Evolutionary conservation across 2,888 invertebrate species (phyloP).

Genomic region (Frankliniella fusca): DNA sequence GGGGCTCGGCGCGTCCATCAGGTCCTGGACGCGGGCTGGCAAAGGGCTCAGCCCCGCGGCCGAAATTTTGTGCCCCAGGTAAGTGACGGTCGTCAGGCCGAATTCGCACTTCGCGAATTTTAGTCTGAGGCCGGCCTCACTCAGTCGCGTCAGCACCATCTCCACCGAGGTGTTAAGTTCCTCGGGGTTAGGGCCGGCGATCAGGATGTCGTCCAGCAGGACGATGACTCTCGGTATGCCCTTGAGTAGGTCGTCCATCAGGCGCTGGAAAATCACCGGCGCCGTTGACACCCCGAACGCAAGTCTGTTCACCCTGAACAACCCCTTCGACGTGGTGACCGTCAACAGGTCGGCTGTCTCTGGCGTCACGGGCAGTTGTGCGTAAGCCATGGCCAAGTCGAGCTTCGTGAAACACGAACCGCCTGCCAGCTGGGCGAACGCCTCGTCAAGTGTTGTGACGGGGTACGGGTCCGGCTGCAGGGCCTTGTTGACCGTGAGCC

Average conservation of each 20-base stretch:
- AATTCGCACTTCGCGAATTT: not conserved
- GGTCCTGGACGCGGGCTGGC: not conserved
- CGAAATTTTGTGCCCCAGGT: not conserved
- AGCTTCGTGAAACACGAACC: not conserved
- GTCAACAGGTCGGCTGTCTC: not conserved
- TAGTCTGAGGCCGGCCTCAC: not conserved
- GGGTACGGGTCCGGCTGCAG: not conserved
- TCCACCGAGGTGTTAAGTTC: not conserved
- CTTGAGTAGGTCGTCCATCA: not conserved
- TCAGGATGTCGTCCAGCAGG: not conserved
- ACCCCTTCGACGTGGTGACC: not conserved
- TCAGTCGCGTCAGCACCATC: not conserved
- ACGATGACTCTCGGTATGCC: not conserved
- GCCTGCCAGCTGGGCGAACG: not conserved
- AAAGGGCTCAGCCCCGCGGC: not conserved
- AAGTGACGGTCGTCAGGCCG: not conserved
- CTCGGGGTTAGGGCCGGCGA: not conserved
- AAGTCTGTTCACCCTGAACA: not conserved
- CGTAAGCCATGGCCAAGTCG: not conserved
- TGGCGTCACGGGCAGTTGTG: not conserved
- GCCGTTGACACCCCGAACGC: not conserved
- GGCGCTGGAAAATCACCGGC: not conserved
- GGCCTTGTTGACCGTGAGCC: not conserved
- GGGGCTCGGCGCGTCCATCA: not conserved
- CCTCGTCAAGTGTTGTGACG: not conserved